phyloP scores from a whole-genome alignment of 1,140 invertebrate species.

The Carcinoscorpius rotundicauda region DNA sequence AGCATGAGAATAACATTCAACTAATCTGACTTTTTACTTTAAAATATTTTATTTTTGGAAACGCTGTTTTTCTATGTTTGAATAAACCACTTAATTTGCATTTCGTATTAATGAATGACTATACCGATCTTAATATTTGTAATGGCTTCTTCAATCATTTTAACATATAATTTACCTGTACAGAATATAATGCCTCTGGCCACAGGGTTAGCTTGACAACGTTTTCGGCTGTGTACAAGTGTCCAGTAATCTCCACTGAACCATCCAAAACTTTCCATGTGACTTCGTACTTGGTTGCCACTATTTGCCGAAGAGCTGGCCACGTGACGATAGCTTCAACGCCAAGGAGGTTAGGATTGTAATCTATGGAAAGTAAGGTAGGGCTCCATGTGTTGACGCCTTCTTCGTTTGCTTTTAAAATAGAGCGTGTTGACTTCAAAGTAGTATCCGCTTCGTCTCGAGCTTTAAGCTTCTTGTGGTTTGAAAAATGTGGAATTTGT shows the following conservation, averaged over 20 bases:
- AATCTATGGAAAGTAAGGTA: slow-evolving; percentile 8
- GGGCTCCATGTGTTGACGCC: slow-evolving; percentile 11
- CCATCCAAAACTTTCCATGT: slow-evolving; percentile 71
- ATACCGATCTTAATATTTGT: too few species aligned
- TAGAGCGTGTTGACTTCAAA: neutral
- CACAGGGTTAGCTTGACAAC: slow-evolving; percentile 60
- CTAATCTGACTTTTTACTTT: too few species aligned
- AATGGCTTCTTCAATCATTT: too few species aligned
- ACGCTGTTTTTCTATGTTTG: too few species aligned
- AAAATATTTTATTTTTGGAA: too few species aligned
- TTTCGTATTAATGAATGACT: too few species aligned
- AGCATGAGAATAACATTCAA: too few species aligned
- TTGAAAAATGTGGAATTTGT: too few species aligned
- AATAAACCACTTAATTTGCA: too few species aligned
- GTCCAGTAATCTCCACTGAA: slow-evolving; percentile 53
- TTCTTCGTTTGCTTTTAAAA: neutral
- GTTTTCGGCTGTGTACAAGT: slow-evolving; percentile 64
- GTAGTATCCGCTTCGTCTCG: too few species aligned
- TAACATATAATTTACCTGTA: slow-evolving; percentile 43
- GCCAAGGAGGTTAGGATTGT: slow-evolving; percentile 1
- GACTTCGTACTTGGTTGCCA: slow-evolving; percentile 49
- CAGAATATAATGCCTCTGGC: slow-evolving; percentile 64
- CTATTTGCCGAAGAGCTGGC: slow-evolving; percentile 23
- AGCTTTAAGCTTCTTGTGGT: too few species aligned
- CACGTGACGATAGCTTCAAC: slow-evolving; percentile 25